Evolutionary conservation across 2,113 vertebrate species (phyloP), one percentile per base, ranked within the genome.

Genomic region (Phalacrocorax aristotelis): DNA sequence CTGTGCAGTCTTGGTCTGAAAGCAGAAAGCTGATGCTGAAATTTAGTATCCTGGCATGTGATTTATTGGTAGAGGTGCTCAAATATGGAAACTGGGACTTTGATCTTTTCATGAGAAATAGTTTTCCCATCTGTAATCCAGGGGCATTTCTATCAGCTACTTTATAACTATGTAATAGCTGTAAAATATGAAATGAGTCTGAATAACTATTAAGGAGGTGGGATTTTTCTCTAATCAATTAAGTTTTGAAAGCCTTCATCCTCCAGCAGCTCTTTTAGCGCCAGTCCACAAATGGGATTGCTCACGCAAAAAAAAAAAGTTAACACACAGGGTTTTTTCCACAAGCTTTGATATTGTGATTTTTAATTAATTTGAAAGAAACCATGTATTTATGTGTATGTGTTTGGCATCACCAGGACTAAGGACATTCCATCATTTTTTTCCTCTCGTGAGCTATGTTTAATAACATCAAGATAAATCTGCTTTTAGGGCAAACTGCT

Each of bases 171-270:
- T 19, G 81, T 87, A 93, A 94, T 89, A 84, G 72, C 94, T 89
- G 44, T 80, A 95, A 93, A 95, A 92, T 87, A 94, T 84, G 30
- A 94, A 95, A 95, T 83, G 70, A 89, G 61, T 46, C 87, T 61
- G 82, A 91, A 80, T 58, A 93, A 82, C 93, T 91, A 54, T 91
- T 95, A 87, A 82, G 62, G 78, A 95, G 93, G 93, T 97, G 95
- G 87, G 87, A 96, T 96, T 96, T 97, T 96, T 85, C 95, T 96
- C 90, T 96, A 70, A 96, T 96, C 96, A 96, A 96, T 96, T 96
- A 74, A 70, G 34, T 95, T 97, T n/a, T 96, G 96, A 97, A 97
- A 95, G 89, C 54, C 20, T 66, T 86, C 36, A 69, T 92, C 83
- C 76, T 81, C 85, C 55, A 75, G 64, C 92, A 95, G 71, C 76